phyloP scores from a whole-genome alignment of 2,797 vertebrate species.

The Ammospiza maritima region DNA sequence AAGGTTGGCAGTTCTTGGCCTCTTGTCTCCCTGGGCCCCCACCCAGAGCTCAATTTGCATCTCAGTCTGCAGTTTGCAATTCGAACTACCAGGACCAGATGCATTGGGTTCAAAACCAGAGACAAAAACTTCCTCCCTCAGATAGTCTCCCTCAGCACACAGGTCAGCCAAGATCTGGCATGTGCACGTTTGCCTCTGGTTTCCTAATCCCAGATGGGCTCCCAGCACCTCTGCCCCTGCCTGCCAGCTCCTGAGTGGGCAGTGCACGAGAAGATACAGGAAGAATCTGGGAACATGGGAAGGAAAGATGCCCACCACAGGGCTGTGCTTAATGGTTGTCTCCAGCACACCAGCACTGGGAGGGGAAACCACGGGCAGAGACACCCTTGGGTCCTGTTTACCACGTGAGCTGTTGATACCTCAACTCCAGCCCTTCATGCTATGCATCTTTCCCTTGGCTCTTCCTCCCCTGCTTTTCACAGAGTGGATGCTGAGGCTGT shows the following conservation, averaged over 20 bases:
- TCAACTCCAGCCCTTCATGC: neutral
- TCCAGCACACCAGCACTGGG: neutral
- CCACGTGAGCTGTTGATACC: rapidly evolving
- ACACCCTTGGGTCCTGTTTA: neutral
- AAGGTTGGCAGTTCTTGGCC: neutral
- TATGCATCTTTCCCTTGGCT: neutral
- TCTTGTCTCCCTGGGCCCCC: neutral
- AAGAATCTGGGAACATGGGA: neutral
- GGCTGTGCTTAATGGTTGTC: neutral
- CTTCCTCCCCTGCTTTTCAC: neutral
- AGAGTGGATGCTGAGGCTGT: neutral
- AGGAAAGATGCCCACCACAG: neutral
- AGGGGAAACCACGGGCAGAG: neutral
- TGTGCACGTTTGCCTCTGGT: neutral
- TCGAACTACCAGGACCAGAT: neutral
- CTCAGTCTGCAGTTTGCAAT: neutral
- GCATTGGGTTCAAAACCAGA: neutral
- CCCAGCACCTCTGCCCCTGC: neutral
- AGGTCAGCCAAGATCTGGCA: neutral
- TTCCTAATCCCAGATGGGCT: neutral
- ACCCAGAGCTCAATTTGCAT: neutral
- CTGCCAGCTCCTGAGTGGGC: neutral
- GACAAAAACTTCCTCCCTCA: neutral
- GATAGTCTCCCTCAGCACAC: neutral
- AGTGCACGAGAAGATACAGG: neutral